Evolutionary conservation across 2,113 vertebrate species (phyloP).

Genomic region (Suncus etruscus): DNA sequence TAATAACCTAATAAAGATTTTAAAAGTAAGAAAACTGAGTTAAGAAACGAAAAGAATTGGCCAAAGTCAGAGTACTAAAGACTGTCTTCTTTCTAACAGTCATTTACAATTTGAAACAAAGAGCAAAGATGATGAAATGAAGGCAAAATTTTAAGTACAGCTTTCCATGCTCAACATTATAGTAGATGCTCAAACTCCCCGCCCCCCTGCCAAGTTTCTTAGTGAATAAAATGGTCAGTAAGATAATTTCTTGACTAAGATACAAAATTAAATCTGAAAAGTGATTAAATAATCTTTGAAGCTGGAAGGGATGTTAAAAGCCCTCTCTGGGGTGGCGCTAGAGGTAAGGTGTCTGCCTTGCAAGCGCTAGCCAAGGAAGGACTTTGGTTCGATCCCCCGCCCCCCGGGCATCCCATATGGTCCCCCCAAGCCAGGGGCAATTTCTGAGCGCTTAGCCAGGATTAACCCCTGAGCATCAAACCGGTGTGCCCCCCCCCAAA

Average conservation of each 20-base stretch:
- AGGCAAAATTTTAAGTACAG: not conserved
- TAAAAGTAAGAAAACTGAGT: constrained; percentile 24
- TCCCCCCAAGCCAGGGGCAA: no score
- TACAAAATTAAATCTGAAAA: constrained; percentile 55
- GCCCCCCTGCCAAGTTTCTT: constrained; percentile 1
- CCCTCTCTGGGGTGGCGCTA: not conserved
- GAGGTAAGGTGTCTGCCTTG: no score
- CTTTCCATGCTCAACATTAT: constrained; percentile 24
- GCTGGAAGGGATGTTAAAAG: not conserved
- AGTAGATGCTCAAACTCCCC: not conserved
- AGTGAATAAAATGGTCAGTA: constrained; percentile 58
- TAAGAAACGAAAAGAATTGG: constrained; percentile 35
- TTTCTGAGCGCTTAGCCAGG: no score
- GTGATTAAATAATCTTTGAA: constrained; percentile 46
- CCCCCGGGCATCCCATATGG: no score
- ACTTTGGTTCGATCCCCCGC: no score
- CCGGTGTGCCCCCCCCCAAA: no score
- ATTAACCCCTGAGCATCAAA: no score
- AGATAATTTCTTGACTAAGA: constrained; percentile 55
- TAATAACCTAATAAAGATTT: constrained; percentile 43
- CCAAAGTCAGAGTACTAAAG: constrained; percentile 7
- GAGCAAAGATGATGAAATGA: constrained; percentile 36
- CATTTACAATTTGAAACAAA: constrained; percentile 4
- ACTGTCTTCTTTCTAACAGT: not conserved
- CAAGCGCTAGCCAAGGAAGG: no score